Base-by-base conservation (phyloP, 2,888 invertebrate species). In the Macrophya annulata region DNA sequence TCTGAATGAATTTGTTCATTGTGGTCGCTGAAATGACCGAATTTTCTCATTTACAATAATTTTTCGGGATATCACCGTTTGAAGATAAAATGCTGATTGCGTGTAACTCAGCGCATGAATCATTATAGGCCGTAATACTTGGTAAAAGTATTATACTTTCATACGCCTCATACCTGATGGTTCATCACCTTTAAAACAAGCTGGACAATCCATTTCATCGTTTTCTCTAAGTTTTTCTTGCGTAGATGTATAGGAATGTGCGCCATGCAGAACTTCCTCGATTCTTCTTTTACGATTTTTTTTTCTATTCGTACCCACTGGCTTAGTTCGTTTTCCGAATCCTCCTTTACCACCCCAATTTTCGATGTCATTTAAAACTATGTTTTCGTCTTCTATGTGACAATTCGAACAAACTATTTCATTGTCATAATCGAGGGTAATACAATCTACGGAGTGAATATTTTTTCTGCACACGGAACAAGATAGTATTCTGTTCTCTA, bases 301-400 rank as follows among this genome's bases (percentile, higher is more conserved):
- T 68, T 31, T 68, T 37, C 31, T 68, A 31, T 68, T 68, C 37
- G 68, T 31, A 68, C 68, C 68, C 68, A 68, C 37, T 68, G 37
- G 68, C 68, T 10, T 68, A 5, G 37, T 68, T 68, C 68, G 68
- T 68, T 37, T 68, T 37, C 37, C 68, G 37, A 68, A 37, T 68
- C 68, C 37, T 37, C 68, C 68, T 68, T 68, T 68, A 68, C 68
- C 68, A 68, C 68, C 68, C 68, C 68, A 68, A 68, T 68, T 68
- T 37, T 68, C 68, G 68, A 68, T 37, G 10, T 68, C 68, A 68
- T 68, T 68, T 6, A 68, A 31, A 68, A 68, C 68, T 37, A 17
- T 31, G 37, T 68, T 68, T 68, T 68, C 68, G 0, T 68, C 68
- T 68, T 68, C 68, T 68, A 68, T 37, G 37, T 68, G 68, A 68